These are phyloP conservation scores for Hetaerina titia DNA, from an alignment of 2,888 invertebrate genomes.

Conservation along the genomic window DNA sequence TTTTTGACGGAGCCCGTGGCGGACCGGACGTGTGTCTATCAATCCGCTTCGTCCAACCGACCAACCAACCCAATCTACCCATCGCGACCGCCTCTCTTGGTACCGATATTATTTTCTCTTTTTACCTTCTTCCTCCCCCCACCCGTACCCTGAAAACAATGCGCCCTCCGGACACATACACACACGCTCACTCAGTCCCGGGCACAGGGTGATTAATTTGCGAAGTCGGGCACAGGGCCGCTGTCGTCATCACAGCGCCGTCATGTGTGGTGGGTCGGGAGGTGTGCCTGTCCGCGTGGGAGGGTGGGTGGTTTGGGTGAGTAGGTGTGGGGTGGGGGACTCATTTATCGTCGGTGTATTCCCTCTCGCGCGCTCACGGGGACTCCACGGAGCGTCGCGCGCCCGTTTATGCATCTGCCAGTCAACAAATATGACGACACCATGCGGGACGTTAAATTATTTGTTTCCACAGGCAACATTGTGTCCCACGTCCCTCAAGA, in stretches of 20 bases:
- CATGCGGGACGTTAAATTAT: slow-evolving; percentile 15
- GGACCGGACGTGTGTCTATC: neutral
- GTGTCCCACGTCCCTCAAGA: neutral
- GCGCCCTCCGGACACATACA: too few species aligned
- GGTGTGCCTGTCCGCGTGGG: neutral
- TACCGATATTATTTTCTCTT: too few species aligned
- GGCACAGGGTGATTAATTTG: neutral
- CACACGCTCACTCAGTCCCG: too few species aligned
- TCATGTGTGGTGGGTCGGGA: neutral
- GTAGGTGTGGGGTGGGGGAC: neutral
- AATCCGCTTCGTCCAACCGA: neutral
- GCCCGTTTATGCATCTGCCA: neutral
- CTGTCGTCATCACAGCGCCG: neutral
- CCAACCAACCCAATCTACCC: too few species aligned
- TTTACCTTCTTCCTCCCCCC: too few species aligned
- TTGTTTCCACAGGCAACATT: neutral
- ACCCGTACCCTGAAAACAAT: too few species aligned
- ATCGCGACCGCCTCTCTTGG: too few species aligned
- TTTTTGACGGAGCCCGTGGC: neutral
- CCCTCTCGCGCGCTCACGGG: neutral
- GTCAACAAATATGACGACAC: slow-evolving; percentile 18
- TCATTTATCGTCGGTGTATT: slow-evolving; percentile 13
- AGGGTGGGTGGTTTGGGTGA: neutral
- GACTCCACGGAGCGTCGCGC: neutral
- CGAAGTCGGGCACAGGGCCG: neutral